These are phyloP conservation scores for Denticeps clupeoides DNA, from an alignment of 2,797 vertebrate species.

Conservation along the genomic window DNA sequence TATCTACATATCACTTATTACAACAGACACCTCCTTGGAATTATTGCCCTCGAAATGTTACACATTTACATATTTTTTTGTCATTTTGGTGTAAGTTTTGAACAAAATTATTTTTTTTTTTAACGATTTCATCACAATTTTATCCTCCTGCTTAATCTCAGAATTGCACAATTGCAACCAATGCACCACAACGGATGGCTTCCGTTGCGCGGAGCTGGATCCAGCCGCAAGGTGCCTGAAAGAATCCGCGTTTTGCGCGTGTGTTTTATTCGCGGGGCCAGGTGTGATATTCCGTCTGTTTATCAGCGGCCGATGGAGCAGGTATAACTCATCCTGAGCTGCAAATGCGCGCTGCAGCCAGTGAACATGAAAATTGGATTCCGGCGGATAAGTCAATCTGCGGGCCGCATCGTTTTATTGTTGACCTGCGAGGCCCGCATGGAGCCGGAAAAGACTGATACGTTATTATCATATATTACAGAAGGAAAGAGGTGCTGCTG, in stretches of 20 bases:
- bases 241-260: neutral
- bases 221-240: too few relatives aligned
- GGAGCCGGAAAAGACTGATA: constrained; percentile 14
- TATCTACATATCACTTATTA: too few relatives aligned
- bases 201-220: too few relatives aligned
- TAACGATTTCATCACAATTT: too few relatives aligned
- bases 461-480: constrained; percentile 30
- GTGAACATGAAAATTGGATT: constrained; percentile 70
- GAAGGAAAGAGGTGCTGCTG: constrained; percentile 39
- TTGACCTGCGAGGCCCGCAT: constrained; percentile 44
- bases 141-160: too few relatives aligned
- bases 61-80: too few relatives aligned
- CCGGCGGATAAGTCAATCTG: constrained; percentile 66
- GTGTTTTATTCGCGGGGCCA: neutral
- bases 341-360: constrained; percentile 57
- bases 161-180: too few relatives aligned
- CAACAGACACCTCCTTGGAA: too few relatives aligned
- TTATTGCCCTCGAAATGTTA: too few relatives aligned
- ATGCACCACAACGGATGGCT: too few relatives aligned
- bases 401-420: constrained; percentile 53
- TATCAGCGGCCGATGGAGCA: constrained; percentile 62
- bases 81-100: too few relatives aligned
- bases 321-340: constrained; percentile 58
- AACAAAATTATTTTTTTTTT: too few relatives aligned
- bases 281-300: constrained; percentile 47